Percentiles rank a stretch among this genome's conserved stretches.
phyloP scores from a whole-genome alignment of 64 coral and sea anemone genomes.

The Trachythela sp. region DNA sequence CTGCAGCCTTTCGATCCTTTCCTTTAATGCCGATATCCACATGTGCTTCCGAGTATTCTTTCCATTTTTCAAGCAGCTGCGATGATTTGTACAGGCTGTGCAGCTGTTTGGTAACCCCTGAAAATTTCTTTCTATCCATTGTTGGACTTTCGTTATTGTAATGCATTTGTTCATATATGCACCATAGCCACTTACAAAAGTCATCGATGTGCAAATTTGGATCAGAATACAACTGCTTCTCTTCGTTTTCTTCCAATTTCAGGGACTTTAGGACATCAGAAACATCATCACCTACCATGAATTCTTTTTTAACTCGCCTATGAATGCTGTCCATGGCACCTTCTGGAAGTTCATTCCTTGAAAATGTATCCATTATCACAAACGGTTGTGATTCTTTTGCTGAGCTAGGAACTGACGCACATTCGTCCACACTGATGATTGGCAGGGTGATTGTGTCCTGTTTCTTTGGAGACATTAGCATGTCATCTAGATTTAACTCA shows the following conservation, averaged over 20 bases:
- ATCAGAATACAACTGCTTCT: neutral
- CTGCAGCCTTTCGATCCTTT: slow-evolving; percentile 2
- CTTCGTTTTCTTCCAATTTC: neutral
- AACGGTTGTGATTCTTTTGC: neutral
- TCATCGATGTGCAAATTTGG: neutral
- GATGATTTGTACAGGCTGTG: neutral
- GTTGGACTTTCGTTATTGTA: neutral
- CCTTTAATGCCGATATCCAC: neutral
- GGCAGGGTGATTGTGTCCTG: neutral
- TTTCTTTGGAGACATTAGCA: neutral
- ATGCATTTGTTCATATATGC: slow-evolving; percentile 3
- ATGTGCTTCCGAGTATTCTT: neutral
- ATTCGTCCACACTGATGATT: neutral
- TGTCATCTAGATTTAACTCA: neutral
- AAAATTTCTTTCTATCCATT: slow-evolving; percentile 28
- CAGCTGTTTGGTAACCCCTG: slow-evolving; percentile 13
- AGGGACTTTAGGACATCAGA: neutral
- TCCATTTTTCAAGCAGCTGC: slow-evolving; percentile 24
- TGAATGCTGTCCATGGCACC: neutral
- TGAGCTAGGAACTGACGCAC: neutral
- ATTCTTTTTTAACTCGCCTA: neutral
- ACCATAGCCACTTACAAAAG: slow-evolving; percentile 17
- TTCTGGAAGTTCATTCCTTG: neutral
- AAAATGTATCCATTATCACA: neutral
- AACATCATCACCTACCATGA: neutral